phyloP scores from a whole-genome alignment of 2,113 vertebrate species.

The Microcebus tavaratra region DNA sequence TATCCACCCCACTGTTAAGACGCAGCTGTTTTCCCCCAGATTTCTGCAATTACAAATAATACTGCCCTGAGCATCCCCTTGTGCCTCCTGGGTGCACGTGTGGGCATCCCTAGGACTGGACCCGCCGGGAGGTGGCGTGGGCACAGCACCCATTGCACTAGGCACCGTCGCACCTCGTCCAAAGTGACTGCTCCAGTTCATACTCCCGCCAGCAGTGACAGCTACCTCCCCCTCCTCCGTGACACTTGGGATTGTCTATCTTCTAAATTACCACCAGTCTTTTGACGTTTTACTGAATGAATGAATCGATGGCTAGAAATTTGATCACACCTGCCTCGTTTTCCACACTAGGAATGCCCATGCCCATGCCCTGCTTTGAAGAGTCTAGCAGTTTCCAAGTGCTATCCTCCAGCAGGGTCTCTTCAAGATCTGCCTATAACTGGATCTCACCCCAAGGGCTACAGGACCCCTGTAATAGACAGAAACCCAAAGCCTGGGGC shows the following conservation, averaged over 20 bases:
- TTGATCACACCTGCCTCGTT: not conserved
- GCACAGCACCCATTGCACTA: rapidly evolving
- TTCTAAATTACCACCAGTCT: not conserved
- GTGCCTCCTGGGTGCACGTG: rapidly evolving
- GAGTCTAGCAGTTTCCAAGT: not conserved
- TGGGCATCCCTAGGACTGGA: not conserved
- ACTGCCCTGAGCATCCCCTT: rapidly evolving
- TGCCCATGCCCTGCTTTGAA: not conserved
- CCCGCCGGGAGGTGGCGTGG: rapidly evolving
- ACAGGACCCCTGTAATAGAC: not conserved
- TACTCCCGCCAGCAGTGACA: rapidly evolving
- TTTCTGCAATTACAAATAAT: rapidly evolving
- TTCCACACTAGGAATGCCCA: not conserved
- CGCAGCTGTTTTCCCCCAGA: not conserved
- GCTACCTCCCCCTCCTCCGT: not conserved
- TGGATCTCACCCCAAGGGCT: not conserved
- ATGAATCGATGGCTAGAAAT: not conserved
- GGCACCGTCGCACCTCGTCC: not conserved
- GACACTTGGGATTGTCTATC: not conserved
- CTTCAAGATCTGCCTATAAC: not conserved
- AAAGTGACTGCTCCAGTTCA: not conserved
- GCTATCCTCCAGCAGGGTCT: not conserved
- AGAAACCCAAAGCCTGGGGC: not conserved
- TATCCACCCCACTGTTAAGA: not conserved
- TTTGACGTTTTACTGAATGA: not conserved